Conservation (phyloP, 2,888 invertebrate genomes). For the Cenopis cana region DNA sequence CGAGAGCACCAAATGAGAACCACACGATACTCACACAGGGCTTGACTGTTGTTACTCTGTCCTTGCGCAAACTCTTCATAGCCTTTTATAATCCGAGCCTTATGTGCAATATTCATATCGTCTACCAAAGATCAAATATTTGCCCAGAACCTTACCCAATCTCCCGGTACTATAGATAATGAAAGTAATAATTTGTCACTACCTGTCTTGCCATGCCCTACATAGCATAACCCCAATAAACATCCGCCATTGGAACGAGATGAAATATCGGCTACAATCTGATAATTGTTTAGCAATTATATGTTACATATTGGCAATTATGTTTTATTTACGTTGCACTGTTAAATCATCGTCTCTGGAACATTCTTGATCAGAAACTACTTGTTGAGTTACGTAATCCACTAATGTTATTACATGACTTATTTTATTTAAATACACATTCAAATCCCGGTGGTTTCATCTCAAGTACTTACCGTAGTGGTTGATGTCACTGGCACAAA, state of each 20-base stretch:
- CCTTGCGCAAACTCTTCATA: constrained; percentile 32
- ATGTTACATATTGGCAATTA: constrained; percentile 49
- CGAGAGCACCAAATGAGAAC: constrained; percentile 55
- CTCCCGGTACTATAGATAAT: constrained; percentile 57
- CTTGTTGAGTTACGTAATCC: constrained; percentile 1
- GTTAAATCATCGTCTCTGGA: constrained; percentile 23
- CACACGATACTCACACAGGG: constrained; percentile 50
- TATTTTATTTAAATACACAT: not conserved
- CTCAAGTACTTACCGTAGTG: not conserved
- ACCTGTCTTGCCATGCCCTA: constrained; percentile 62
- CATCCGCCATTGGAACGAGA: constrained; percentile 47
- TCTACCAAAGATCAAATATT: constrained; percentile 45
- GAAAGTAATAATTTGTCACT: constrained; percentile 57
- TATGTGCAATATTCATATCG: constrained; percentile 33
- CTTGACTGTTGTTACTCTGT: constrained; percentile 12
- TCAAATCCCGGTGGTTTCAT: not conserved
- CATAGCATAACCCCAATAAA: constrained; percentile 70
- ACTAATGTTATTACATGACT: not conserved
- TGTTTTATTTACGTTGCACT: constrained; percentile 25
- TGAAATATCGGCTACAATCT: constrained; percentile 58
- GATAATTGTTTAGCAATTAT: constrained; percentile 51
- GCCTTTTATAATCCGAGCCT: constrained; percentile 17
- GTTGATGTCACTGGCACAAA: not conserved
- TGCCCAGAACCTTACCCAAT: constrained; percentile 44
- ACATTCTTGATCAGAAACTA: constrained; percentile 13